Evolutionary conservation across 1,140 invertebrate genomes (phyloP), one percentile per base, ranked within the genome.

Genomic region (Cyphomyrmex costatus): DNA sequence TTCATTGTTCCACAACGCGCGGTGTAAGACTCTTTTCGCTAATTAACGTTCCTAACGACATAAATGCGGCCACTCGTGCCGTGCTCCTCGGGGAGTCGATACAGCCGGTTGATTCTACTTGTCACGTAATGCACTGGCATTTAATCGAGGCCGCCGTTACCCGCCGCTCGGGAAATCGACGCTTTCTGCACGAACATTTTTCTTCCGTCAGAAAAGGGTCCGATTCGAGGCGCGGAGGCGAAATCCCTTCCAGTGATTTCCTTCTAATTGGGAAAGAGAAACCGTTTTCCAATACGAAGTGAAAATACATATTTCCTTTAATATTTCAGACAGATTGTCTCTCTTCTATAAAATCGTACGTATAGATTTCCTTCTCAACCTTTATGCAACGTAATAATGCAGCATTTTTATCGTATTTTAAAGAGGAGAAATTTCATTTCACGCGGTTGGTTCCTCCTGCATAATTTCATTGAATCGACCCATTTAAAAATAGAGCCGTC

Each of bases 21-120:
- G 46, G 3, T 6, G 27, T 16, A 79, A 12, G 68, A 21, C 19
- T 70, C 49, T 46, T 56, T 73, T 19, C 36, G n/a, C 10, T 53
- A 84, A 65, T 61, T 70, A 87, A 74, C 46, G 60, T 66, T 36
- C 53, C 56, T 84, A 65, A 88, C 53, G 46, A 88, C 70, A 65
- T 63, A 68, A 49, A 85, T 16, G 53, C 58, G 21, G 24, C 51
- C 63, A 66, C 6, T 80, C 33, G 73, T 73, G 19, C 27, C 42
- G 79, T 60, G 12, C 27, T 74, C 60, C 60, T 70, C 24, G 19
- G 63, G 82, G 74, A 77, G 24, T 36, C 61, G 60, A 78, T 66
- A 58, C 63, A 51, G 63, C 60, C 53, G 36, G 27, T 66, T 21
- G 60, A 60, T 42, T 66, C 21, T 84, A 19, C 24, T 87, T 87